Conservation (phyloP, 2,797 vertebrate species). For the Kryptolebias ocellatus region DNA sequence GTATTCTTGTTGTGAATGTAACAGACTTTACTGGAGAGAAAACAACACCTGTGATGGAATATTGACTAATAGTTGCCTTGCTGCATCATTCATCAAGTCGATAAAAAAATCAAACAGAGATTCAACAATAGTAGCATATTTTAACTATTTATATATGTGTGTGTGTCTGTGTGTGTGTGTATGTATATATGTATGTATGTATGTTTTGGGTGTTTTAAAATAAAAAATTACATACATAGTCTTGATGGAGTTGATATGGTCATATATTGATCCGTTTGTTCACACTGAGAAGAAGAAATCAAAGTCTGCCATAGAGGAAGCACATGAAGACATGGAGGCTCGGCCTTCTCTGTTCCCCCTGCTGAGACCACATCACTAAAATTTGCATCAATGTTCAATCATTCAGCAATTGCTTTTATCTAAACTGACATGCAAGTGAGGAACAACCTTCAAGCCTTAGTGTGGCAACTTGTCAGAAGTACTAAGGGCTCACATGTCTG, state of each 20-base stretch:
- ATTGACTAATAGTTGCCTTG: not conserved
- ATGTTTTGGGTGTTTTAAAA: no score
- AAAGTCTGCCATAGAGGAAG: not conserved
- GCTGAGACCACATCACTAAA: not conserved
- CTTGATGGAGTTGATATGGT: not conserved
- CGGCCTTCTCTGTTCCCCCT: not conserved
- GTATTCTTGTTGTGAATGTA: not conserved
- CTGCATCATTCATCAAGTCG: not conserved
- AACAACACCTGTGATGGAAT: not conserved
- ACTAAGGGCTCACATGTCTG: not conserved
- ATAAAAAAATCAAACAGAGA: not conserved
- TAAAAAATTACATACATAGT: no score
- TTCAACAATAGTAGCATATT: not conserved
- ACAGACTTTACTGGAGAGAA: not conserved
- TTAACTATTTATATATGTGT: not conserved
- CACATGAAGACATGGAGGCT: not conserved
- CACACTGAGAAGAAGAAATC: not conserved
- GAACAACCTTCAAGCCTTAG: not conserved
- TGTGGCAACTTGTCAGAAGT: not conserved
- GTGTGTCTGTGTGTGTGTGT: no score
- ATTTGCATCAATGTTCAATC: not conserved
- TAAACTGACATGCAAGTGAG: not conserved
- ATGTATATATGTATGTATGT: no score
- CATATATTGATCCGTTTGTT: not conserved
- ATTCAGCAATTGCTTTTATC: not conserved